A percentile compares a stretch with the other conserved stretches of the same genome.
These are phyloP conservation scores for Crax fasciolata DNA, from an alignment of 2,797 vertebrate genomes.

Conservation along the genomic window DNA sequence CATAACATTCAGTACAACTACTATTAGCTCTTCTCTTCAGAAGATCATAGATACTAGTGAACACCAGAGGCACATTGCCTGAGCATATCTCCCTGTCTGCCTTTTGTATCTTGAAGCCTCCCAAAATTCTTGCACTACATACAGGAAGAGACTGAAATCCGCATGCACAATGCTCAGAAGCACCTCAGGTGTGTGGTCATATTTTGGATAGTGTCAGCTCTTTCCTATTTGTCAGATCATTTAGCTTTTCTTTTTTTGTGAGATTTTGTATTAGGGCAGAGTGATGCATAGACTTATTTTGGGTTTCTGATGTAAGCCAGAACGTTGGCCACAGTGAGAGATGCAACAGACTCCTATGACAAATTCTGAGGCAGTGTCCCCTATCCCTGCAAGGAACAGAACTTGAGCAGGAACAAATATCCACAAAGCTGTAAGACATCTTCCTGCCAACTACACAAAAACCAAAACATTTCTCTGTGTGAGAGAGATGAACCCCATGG, in stretches of 20 bases:
- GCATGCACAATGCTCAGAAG: background rate
- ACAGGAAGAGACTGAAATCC: background rate
- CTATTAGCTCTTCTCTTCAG: background rate
- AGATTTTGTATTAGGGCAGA: background rate
- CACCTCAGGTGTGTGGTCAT: fast-evolving
- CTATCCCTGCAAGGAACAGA: background rate
- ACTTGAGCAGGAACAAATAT: background rate
- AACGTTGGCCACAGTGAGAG: background rate
- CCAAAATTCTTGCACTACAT: background rate
- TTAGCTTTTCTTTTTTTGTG: background rate
- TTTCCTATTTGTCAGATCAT: background rate
- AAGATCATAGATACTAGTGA: background rate
- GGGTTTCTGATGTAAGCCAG: background rate
- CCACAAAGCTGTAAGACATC: background rate
- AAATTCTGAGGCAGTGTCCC: background rate
- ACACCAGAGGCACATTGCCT: background rate
- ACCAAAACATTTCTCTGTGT: fast-evolving
- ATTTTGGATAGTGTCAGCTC: background rate
- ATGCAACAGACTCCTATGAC: background rate
- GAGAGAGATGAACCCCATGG: background rate
- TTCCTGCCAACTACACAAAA: background rate
- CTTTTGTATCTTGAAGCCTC: background rate
- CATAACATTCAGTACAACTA: background rate
- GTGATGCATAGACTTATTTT: background rate
- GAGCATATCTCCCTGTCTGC: background rate